These are phyloP conservation scores for Phrynocephalus guinanensis DNA, from an alignment of 2,797 vertebrate species.

Conservation along the genomic window DNA sequence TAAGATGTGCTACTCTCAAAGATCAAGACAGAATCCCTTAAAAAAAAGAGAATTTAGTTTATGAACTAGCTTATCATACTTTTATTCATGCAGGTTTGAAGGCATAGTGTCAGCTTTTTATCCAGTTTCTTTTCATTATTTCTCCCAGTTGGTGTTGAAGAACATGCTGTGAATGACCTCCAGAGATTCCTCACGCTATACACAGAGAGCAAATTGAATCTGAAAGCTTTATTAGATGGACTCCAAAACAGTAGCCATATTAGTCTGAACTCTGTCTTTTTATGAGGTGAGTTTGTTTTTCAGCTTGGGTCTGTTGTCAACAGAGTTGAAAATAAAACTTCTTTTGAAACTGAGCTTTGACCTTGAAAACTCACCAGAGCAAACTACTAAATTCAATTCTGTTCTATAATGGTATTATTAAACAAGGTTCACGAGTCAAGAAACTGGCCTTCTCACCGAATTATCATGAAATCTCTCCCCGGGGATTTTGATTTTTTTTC, in stretches of 20 bases:
- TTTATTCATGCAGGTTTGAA: conserved; percentile 74
- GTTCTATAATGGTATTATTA: conserved; percentile 65
- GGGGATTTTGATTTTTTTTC: background rate
- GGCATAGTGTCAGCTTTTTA: conserved; percentile 79
- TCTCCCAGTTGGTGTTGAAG: conserved; percentile 78
- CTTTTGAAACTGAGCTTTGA: conserved; percentile 74
- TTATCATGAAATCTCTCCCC: conserved; percentile 49
- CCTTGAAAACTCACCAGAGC: conserved; percentile 76
- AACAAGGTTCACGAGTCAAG: conserved; percentile 50
- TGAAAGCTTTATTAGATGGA: conserved; percentile 84
- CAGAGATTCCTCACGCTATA: conserved; percentile 79
- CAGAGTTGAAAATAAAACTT: conserved; percentile 75
- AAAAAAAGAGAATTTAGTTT: conserved; percentile 68
- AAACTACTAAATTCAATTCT: conserved; percentile 69
- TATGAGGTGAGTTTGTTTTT: conserved; percentile 84
- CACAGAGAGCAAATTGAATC: conserved; percentile 81
- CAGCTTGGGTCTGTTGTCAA: conserved; percentile 76
- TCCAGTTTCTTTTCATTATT: conserved; percentile 81
- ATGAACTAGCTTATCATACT: conserved; percentile 76
- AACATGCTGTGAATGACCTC: conserved; percentile 81
- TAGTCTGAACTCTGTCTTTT: conserved; percentile 56
- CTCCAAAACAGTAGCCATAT: conserved; percentile 31
- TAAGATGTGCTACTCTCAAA: conserved; percentile 59
- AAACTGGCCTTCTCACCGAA: conserved; percentile 54
- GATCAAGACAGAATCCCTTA: conserved; percentile 70